Percentiles rank a stretch among this genome's conserved stretches.
These are phyloP conservation scores for Elaphurus davidianus DNA, from an alignment of 2,113 vertebrate species.

Conservation along the genomic window DNA sequence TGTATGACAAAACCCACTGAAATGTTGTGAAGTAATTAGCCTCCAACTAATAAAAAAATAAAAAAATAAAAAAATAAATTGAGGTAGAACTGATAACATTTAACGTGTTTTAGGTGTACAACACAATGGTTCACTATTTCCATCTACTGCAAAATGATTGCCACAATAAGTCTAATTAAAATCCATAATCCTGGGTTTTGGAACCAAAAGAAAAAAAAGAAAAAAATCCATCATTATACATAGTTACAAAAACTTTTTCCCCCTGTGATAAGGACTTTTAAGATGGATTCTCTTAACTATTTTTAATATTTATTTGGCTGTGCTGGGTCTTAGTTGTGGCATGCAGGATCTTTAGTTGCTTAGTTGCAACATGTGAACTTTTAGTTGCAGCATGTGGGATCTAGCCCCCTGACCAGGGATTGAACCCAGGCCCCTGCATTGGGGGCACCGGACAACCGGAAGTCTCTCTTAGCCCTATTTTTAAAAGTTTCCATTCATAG, in stretches of 20 bases:
- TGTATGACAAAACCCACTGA: too few relatives aligned
- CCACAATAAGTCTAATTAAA: not conserved
- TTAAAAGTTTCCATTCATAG: not conserved
- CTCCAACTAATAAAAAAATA: too few relatives aligned
- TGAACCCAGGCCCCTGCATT: not conserved
- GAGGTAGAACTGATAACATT: not conserved
- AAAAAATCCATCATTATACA: not conserved
- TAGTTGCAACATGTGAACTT: not conserved
- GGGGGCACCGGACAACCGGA: not conserved
- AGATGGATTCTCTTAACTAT: not conserved
- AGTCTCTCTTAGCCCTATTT: not conserved
- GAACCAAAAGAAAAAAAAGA: not conserved
- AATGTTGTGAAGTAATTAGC: too few relatives aligned
- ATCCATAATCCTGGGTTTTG: not conserved
- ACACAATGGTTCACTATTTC: not conserved
- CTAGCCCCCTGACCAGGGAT: not conserved
- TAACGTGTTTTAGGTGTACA: not conserved
- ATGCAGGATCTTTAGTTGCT: not conserved
- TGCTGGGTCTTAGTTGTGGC: not conserved
- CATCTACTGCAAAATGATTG: not conserved
- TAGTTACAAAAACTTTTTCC: not conserved
- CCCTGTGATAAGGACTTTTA: not conserved
- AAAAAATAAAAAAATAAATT: too few relatives aligned
- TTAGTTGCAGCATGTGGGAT: not conserved
- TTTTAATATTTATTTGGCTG: not conserved